Evolutionary conservation across 2,113 vertebrate genomes (phyloP), one percentile per base, ranked within the genome.

Genomic region (Eolophus roseicapilla): DNA sequence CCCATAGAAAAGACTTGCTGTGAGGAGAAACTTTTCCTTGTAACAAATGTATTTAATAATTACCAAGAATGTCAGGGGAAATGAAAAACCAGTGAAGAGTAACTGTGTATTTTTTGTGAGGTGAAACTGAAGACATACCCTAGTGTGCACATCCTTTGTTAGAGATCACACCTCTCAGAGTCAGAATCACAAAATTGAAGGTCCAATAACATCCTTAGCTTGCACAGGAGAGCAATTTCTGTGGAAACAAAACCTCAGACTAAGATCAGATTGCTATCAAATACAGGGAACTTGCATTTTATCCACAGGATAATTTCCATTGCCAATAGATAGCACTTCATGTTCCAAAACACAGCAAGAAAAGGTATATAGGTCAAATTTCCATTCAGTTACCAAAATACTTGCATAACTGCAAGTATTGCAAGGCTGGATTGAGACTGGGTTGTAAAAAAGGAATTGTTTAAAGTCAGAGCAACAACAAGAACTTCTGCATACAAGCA

Each of bases 41-140:
- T 76, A 81, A 94, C 18, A 71, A 84, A 67, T 78, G 14, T 75
- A 82, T 81, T 92, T 90, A 77, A 91, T 90, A 90, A 93, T 92
- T 94, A 91, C 41, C 29, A 76, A 82, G 47, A 91, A 37, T 2
- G 1, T 49, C 63, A 85, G 19, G 83, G 81, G 85, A 96, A 92
- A 95, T 95, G 65, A 82, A 82, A 91, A 90, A 46, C 3, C 44
- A n/a, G 12, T 12, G 37, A 68, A 83, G 53, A 93, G 33, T 73
- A 53, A 69, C 37, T 84, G 57, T 65, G 90, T 86, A 29, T 60
- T 65, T 87, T 91, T 24, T 68, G 49, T 52, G 64, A 87, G 46
- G 64, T 84, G 46, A 55, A 94, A 90, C 19, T 35, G 33, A 82
- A 92, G 87, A 37, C n/a, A 49, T 55, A 55, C 43, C 47, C 52